These are phyloP conservation scores for Macrochelys suwanniensis DNA, from an alignment of 2,797 vertebrate genomes.

Conservation along the genomic window DNA sequence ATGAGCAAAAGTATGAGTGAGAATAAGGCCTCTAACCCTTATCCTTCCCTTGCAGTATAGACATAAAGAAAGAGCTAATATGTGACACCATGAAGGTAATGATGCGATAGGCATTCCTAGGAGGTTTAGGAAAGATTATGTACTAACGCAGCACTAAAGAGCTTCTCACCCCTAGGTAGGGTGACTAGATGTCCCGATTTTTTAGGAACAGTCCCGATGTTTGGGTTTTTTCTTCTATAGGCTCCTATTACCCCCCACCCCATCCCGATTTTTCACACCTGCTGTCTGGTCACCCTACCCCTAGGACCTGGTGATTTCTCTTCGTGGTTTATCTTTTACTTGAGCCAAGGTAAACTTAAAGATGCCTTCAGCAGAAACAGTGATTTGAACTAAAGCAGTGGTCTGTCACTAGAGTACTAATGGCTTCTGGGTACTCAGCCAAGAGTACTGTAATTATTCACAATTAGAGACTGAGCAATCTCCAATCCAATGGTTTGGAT, in stretches of 20 bases:
- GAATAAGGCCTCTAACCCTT: background rate
- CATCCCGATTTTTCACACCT: too few species aligned
- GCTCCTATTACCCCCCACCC: too few species aligned
- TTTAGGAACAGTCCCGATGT: too few species aligned
- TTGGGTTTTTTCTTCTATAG: too few species aligned
- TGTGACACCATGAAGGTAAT: background rate
- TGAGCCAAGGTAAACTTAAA: background rate
- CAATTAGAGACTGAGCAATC: slow-evolving; percentile 45
- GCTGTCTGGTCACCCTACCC: too few species aligned
- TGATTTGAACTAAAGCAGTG: background rate
- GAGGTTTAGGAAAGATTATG: background rate
- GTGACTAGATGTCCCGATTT: too few species aligned
- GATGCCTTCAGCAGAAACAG: background rate
- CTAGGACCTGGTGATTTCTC: background rate
- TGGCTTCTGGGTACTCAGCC: slow-evolving; percentile 27
- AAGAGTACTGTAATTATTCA: slow-evolving; percentile 37
- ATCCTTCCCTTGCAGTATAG: background rate
- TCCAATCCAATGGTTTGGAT: slow-evolving; percentile 14
- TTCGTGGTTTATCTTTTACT: slow-evolving; percentile 5
- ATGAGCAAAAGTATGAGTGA: background rate
- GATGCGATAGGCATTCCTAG: fast-evolving
- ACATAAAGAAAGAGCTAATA: background rate
- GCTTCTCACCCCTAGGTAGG: too few species aligned
- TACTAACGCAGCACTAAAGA: background rate
- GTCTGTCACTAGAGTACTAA: slow-evolving; percentile 33